These are phyloP conservation scores for Drosophila yooni DNA, from an alignment of 2,888 invertebrate species.

Conservation along the genomic window DNA sequence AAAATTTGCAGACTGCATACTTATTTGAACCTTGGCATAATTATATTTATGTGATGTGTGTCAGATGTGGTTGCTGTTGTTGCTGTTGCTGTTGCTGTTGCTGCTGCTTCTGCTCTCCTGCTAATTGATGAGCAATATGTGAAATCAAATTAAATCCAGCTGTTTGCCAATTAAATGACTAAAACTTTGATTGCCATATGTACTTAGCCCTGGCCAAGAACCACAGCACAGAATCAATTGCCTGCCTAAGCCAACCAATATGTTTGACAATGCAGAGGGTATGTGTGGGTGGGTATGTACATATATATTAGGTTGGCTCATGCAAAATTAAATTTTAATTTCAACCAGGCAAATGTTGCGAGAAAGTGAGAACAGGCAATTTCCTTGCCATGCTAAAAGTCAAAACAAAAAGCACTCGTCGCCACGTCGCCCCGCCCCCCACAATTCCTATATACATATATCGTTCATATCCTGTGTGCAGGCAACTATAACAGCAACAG, in stretches of 20 bases:
- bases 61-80: slow-evolving; percentile 19
- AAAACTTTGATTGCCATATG: slow-evolving; percentile 10
- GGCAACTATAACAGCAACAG: slow-evolving; percentile 13
- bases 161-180: slow-evolving; percentile 27
- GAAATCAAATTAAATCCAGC: slow-evolving; percentile 45
- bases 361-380: slow-evolving; percentile 69
- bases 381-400: slow-evolving; percentile 52
- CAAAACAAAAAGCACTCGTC: slow-evolving; percentile 37
- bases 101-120: slow-evolving; percentile 21
- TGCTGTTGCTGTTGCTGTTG: not conserved
- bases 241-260: slow-evolving; percentile 55
- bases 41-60: slow-evolving; percentile 71
- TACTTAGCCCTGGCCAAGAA: slow-evolving; percentile 6
- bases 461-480: slow-evolving; percentile 5
- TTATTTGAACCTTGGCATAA: slow-evolving; percentile 66
- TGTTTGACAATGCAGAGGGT: slow-evolving; percentile 24
- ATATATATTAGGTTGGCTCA: slow-evolving; percentile 40
- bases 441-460: slow-evolving; percentile 23
- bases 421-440: slow-evolving; percentile 15
- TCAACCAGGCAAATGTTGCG: slow-evolving; percentile 59
- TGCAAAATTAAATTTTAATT: slow-evolving; percentile 78
- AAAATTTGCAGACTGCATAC: slow-evolving; percentile 43
- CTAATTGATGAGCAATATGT: slow-evolving; percentile 65
- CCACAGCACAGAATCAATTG: slow-evolving; percentile 69
- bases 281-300: not conserved